Evolutionary conservation across 2,797 vertebrate species (phyloP), one percentile per base, ranked within the genome.

Genomic region (Lutjanus campechanus): DNA sequence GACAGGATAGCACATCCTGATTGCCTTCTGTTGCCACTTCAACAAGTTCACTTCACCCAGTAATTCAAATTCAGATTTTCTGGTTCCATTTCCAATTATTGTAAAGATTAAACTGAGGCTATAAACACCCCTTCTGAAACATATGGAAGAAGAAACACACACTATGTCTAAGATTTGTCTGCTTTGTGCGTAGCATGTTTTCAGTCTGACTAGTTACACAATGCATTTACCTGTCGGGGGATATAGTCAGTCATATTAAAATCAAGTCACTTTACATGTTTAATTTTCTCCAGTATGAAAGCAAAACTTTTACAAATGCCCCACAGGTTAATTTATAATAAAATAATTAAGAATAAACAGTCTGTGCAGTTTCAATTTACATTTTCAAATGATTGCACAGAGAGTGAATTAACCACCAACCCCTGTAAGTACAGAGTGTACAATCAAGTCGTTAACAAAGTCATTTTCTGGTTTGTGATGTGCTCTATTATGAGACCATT

Each of bases 391-490:
- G 74, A 84, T 54, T 81, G 64, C 65, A 66, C 44, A 0, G 9
- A 44, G 25, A 76, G 71, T 29, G 46, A 79, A 77, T 81, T 76
- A 79, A 69, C 69, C 3, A 10, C n/a, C 47, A 55, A 69, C 73
- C 17, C 66, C 40, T 68, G 71, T 61, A 64, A 75, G 70, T 19
- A 50, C 69, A 76, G 60, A 59, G 68, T 55, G 62, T 44, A 76
- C 70, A 66, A 84, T 87, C 46, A 75, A 76, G 64, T 43, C 15
- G 54, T 71, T 76, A 73, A 75, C 70, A 73, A 65, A 79, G 56
- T 73, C 2, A 20, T 78, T 87, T 77, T 75, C 53, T 58, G 66
- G 41, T 85, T 53, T 77, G 60, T 70, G 71, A 85, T 69, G 68
- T 40, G 56, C 63, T 81, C 36, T 25, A 41, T 75, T 73, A 71